Conservation (phyloP, 2,113 vertebrate genomes). For the Trogon melanurus region DNA sequence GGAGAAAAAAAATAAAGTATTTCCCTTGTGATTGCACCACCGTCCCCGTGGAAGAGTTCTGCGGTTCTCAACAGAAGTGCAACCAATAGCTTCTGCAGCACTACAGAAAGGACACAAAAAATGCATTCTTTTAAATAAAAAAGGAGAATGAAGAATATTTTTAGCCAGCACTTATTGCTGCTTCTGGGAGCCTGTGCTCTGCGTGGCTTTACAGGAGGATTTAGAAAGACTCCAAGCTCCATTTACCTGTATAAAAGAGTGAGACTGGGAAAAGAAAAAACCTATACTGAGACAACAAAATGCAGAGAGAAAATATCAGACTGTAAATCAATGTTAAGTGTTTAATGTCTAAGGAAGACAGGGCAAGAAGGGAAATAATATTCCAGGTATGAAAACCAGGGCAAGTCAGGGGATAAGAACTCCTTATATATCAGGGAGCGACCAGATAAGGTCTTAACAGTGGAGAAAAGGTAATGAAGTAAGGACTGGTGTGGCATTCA, state of each 20-base stretch:
- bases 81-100: neutral
- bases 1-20: conserved; percentile 29
- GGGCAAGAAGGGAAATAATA: neutral
- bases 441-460: neutral
- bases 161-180: neutral
- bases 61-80: neutral
- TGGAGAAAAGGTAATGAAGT: neutral
- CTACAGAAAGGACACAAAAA: neutral
- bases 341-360: neutral
- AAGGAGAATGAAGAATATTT: neutral
- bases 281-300: neutral
- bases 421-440: neutral
- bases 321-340: neutral
- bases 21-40: neutral
- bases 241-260: neutral
- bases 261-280: neutral
- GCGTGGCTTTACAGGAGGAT: neutral
- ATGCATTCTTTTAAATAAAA: neutral
- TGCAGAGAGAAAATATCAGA: conserved; percentile 1
- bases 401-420: conserved; percentile 3
- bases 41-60: neutral
- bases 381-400: conserved; percentile 10
- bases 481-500: neutral
- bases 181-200: neutral
- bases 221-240: neutral